phyloP scores from a whole-genome alignment of 2,888 invertebrate genomes.

The Halictus ligatus region DNA sequence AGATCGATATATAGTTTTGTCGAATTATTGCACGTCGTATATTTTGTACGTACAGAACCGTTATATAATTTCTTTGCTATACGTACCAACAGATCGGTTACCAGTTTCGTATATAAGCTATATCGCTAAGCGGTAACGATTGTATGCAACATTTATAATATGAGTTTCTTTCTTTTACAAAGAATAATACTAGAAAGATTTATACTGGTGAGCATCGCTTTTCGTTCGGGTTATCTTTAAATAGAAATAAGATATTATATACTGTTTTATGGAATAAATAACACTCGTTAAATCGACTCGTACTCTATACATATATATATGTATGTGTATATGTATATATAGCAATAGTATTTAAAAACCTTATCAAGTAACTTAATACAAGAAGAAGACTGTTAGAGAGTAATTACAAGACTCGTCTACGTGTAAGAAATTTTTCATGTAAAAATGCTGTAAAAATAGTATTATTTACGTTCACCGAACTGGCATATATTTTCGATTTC shows the following conservation, averaged over 20 bases:
- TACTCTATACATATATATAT: not conserved
- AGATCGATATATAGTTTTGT: slow-evolving; percentile 42
- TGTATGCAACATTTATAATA: not conserved
- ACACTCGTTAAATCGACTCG: not conserved
- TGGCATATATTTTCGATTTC: not conserved
- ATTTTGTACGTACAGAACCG: slow-evolving; percentile 6
- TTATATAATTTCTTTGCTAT: slow-evolving; percentile 44
- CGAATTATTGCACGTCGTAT: slow-evolving; percentile 33
- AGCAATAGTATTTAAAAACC: not conserved
- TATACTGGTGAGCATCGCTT: not conserved
- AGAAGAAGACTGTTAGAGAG: not conserved
- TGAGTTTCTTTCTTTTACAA: too few relatives aligned
- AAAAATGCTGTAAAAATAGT: not conserved
- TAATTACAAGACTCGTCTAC: not conserved
- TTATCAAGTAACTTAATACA: not conserved
- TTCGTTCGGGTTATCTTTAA: slow-evolving; percentile 8
- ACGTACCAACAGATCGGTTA: slow-evolving; percentile 16
- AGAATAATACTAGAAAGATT: too few relatives aligned
- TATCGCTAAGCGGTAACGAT: not conserved
- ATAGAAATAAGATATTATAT: slow-evolving; percentile 9
- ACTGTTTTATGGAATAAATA: slow-evolving; percentile 8
- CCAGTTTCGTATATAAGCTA: not conserved
- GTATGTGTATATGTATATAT: not conserved
- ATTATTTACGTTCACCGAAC: not conserved
- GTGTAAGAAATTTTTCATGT: not conserved